Base-by-base conservation (phyloP, 2,797 vertebrate genomes). In the Halcyon chelicuti region DNA sequence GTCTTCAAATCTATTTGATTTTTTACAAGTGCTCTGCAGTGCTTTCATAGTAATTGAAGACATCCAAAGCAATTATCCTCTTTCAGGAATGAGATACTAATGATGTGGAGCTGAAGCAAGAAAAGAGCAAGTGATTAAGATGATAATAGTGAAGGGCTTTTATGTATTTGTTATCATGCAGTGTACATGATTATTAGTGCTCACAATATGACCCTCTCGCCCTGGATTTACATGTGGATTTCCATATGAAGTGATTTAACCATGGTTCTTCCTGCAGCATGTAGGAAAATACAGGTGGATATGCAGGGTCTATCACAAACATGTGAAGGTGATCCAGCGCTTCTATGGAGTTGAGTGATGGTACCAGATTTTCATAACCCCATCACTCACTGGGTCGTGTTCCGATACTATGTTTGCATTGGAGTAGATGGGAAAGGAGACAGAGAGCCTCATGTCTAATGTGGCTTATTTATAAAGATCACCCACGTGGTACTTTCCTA, bases 41-140 rank as follows among this genome's bases (percentile, higher is more conserved):
- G 47, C 75, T 62, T 86, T 75, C 65, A 35, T 88, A 58, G 46
- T 86, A 84, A 92, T 84, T 93, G 91, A 94, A 94, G 89, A 91
- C 70, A 91, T 94, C 60, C 57, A 79, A 83, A 92, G 86, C 60
- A 93, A 95, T 96, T 95, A 91, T 84, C 31, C 52, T 91, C 76
- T 93, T 94, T 91, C 67, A 90, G 55, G 39, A 94, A 90, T 73
- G 55, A 88, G 79, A 88, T 86, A 66, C 60, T 90, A 90, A 94
- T 70, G 71, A 91, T 35, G 55, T 63, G 67, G 88, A 94, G 61
- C 47, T 88, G 84, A 89, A 93, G 55, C 11, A 23, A 88, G 71
- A 89, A 62, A 33, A 82, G 20, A 87, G 72, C 26, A 72, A 86
- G 35, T 88, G 76, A 94, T 95, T 90, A 84, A 70, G 26, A 37